Percentiles rank a stretch among this genome's conserved stretches.
Conservation (phyloP, 1,140 invertebrate genomes). For the Thrips palmi region DNA sequence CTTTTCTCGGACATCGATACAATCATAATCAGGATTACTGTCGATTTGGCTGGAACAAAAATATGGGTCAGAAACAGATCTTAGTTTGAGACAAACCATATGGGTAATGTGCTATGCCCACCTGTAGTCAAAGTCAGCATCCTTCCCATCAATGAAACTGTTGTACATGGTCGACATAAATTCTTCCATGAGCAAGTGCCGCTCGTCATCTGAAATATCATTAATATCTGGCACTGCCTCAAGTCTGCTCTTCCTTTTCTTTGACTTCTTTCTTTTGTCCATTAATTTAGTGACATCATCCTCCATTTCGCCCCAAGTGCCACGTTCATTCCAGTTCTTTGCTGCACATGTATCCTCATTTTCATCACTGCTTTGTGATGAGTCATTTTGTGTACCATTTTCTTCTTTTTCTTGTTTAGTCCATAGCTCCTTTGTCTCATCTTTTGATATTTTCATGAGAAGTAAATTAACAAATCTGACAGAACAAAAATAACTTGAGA, state of each 20-base stretch:
- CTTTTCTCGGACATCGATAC: constrained; percentile 39
- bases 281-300: constrained; percentile 3
- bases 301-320: not conserved
- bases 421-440: constrained; percentile 38
- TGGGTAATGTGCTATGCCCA: constrained; percentile 17
- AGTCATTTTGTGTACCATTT: constrained; percentile 26
- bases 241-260: constrained; percentile 14
- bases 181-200: constrained; percentile 51
- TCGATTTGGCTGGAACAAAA: constrained; percentile 36
- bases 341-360: constrained; percentile 18
- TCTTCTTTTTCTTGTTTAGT: constrained; percentile 40
- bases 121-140: constrained; percentile 68
- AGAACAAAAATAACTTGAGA: constrained; percentile 9
- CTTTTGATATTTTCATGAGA: constrained; percentile 45
- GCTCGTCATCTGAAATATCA: constrained; percentile 17
- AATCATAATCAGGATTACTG: constrained; percentile 60
- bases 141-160: constrained; percentile 67
- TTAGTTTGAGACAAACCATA: constrained; percentile 6
- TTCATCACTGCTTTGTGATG: constrained; percentile 23
- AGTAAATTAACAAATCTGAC: constrained; percentile 35
- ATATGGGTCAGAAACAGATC: constrained; percentile 6
- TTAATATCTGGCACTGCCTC: constrained; percentile 12
- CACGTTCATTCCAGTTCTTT: constrained; percentile 8
- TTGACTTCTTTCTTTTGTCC: constrained; percentile 13
- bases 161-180: constrained; percentile 77